These are phyloP conservation scores for Listronotus oregonensis DNA, from an alignment of 1,140 invertebrate species.

Conservation along the genomic window DNA sequence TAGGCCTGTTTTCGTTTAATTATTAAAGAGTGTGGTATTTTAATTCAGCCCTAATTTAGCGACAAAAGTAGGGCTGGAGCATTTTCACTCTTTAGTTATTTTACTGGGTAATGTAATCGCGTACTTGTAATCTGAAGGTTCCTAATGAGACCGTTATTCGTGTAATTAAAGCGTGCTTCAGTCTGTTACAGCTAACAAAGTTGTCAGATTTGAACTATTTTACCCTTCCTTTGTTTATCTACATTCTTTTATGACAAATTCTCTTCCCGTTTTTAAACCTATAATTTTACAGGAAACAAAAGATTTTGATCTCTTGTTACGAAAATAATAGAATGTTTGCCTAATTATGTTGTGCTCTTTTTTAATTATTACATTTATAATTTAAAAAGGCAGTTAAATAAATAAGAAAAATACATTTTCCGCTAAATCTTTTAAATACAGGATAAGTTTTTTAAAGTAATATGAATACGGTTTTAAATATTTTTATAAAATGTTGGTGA, in stretches of 20 bases:
- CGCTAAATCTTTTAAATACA: too few relatives aligned
- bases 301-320: neutral
- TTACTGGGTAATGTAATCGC: constrained; percentile 43
- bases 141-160: constrained; percentile 48
- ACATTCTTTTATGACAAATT: constrained; percentile 30
- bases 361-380: too few relatives aligned
- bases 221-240: constrained; percentile 43
- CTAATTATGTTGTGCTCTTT: too few relatives aligned
- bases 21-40: constrained; percentile 37
- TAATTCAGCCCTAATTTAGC: constrained; percentile 34
- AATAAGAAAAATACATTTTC: too few relatives aligned
- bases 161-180: constrained; percentile 45
- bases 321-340: too few relatives aligned
- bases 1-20: constrained; percentile 12
- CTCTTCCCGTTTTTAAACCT: constrained; percentile 5
- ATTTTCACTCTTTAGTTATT: constrained; percentile 35
- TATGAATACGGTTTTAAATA: too few relatives aligned
- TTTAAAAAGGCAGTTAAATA: too few relatives aligned
- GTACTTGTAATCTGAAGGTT: constrained; percentile 46
- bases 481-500: too few relatives aligned
- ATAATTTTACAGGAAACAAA: constrained; percentile 13
- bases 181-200: constrained; percentile 43
- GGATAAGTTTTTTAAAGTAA: too few relatives aligned
- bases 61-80: constrained; percentile 9
- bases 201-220: constrained; percentile 46